Percentiles rank a stretch among this genome's conserved stretches.
phyloP scores from a whole-genome alignment of 53 echinoderm and acorn worm genomes.

The Echinometra lucunter region DNA sequence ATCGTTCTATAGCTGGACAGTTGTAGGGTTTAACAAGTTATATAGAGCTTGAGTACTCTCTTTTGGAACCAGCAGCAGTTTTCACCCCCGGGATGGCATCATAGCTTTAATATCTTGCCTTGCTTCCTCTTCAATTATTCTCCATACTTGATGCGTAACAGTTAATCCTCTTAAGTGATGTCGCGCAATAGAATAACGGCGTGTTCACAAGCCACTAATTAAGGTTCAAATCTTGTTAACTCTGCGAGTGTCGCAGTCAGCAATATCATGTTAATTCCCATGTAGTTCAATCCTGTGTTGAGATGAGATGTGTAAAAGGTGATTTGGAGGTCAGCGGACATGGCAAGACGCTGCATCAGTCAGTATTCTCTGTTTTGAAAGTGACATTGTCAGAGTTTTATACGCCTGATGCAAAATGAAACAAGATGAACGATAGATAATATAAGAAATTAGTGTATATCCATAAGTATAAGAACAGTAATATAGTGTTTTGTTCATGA shows the following conservation, averaged over 20 bases:
- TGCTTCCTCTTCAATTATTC: constrained; percentile 21
- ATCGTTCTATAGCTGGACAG: neutral
- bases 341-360: no score
- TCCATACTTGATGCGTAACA: constrained; percentile 20
- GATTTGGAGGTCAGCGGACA: neutral
- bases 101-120: neutral
- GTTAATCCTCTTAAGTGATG: neutral
- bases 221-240: neutral
- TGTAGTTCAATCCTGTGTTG: neutral
- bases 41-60: neutral
- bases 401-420: neutral
- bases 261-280: neutral
- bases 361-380: neutral
- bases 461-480: no score
- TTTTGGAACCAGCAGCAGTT: neutral
- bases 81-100: neutral
- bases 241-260: neutral
- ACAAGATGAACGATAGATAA: neutral
- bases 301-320: neutral
- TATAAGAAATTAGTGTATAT: no score
- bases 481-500: no score
- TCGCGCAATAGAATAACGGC: neutral
- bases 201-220: neutral
- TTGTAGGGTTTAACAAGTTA: neutral
- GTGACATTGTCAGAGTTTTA: neutral